phyloP scores from a whole-genome alignment of 2,113 vertebrate genomes.

The Apaloderma vittatum region DNA sequence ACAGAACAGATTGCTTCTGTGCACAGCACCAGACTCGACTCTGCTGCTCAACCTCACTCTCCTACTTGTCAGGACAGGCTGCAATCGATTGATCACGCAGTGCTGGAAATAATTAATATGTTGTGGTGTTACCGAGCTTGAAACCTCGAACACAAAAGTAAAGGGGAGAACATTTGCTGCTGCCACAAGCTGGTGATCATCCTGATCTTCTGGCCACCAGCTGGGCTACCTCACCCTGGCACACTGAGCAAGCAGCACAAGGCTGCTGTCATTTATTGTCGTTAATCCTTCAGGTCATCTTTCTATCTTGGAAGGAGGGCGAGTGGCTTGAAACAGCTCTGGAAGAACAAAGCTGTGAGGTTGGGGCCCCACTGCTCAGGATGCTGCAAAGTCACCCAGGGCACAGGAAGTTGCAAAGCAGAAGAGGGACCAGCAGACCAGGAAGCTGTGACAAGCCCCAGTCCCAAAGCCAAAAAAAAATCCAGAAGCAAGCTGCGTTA shows the following conservation, averaged over 20 bases:
- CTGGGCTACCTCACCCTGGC: background rate
- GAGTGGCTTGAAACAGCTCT: background rate
- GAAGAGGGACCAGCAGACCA: background rate
- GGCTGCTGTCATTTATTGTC: background rate
- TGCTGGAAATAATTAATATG: background rate
- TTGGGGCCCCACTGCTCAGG: background rate
- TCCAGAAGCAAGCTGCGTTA: fast-evolving
- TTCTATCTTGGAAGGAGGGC: background rate
- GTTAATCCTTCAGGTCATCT: background rate
- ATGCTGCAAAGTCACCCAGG: background rate
- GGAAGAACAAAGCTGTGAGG: background rate
- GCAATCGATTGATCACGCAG: background rate
- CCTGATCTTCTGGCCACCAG: background rate
- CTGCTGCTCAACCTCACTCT: background rate
- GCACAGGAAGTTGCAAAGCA: background rate
- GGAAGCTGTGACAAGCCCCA: background rate
- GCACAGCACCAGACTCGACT: background rate
- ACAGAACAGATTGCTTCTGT: constrained; percentile 46
- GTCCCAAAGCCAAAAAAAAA: background rate
- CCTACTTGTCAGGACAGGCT: background rate
- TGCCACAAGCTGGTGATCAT: background rate
- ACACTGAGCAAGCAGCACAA: fast-evolving
- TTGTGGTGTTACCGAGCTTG: background rate
- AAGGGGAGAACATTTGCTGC: background rate
- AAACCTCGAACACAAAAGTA: background rate